Percentiles rank a stretch among this genome's conserved stretches.
Conservation (phyloP, 2,113 vertebrate genomes). For the Hypocryptadius cinnamomeus region DNA sequence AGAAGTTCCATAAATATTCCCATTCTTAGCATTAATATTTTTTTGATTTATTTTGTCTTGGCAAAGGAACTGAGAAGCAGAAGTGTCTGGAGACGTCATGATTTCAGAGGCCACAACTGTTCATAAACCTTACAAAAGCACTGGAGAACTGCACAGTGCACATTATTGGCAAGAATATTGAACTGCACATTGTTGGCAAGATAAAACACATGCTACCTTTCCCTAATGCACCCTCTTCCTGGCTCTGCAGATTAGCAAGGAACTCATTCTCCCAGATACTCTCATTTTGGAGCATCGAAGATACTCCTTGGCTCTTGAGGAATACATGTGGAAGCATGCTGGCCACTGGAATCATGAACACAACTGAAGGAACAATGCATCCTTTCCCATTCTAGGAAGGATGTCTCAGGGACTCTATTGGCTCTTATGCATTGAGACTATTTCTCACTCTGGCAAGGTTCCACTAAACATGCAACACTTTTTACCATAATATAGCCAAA, state of each 20-base stretch:
- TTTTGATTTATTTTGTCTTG: background rate
- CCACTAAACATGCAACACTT: background rate
- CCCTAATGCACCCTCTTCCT: background rate
- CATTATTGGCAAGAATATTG: background rate
- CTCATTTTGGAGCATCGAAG: background rate
- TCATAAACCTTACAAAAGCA: background rate
- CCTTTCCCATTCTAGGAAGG: background rate
- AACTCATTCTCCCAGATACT: background rate
- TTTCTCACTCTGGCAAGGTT: background rate
- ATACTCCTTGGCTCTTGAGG: background rate
- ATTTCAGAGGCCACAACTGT: background rate
- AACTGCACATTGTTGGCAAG: background rate
- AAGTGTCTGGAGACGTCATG: background rate
- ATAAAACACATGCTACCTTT: background rate
- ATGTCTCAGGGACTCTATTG: background rate
- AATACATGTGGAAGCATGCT: background rate
- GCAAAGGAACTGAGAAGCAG: background rate
- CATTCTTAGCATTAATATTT: background rate
- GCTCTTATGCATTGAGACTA: background rate
- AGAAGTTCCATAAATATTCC: background rate
- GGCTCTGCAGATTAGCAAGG: background rate
- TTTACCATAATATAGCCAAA: background rate
- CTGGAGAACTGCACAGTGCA: background rate
- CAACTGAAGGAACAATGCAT: background rate
- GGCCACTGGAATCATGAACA: background rate